Base-by-base conservation (phyloP, 2,888 invertebrate genomes). In the Brachyptera putata region DNA sequence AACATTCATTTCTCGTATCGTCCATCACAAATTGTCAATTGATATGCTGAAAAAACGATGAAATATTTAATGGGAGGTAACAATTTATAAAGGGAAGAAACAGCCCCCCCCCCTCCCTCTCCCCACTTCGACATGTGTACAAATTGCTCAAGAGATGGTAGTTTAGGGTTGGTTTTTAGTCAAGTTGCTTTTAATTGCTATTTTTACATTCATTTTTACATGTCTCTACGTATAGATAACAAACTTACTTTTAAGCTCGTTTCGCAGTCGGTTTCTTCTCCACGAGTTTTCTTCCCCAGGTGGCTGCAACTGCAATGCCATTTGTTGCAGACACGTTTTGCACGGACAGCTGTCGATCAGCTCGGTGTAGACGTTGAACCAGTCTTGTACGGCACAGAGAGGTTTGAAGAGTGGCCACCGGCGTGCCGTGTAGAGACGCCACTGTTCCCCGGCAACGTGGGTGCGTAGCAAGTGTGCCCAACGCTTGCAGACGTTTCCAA, bases 351-450 rank as follows among this genome's bases (percentile, higher is more conserved):
- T 91, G 67, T 85, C 84, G 73, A 91, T 85, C 75, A 84, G 68
- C 66, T 78, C 76, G 41, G 81, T 78, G 66, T 82, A 84, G 1
- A 89, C 84, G 73, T 83, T 84, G 68, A 89, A 88, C 92, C 93
- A 94, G 74, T 91, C 85, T 16, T 82, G 79, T 61, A 87, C 82
- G 53, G 79, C 77, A 56, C 83, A 81, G 61, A 89, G 78, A n/a
- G 89, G 86, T 62, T 85, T 82, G 73, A 88, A 92, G 14, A 95
- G 80, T 18, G 95, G 95, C 91, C 95, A 96, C 58, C 94, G 80
- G 56, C 84, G 78, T 68, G 82, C 80, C 0, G 89, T 84, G 73
- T 87, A 90, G 65, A 80, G 80, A 65, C 85, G 83, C 95, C 95
- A 96, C 72, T 88, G 85, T 48, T 85, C 81, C 58, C 86, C 83